A percentile compares a stretch with the other conserved stretches of the same genome.
Conservation (phyloP, 2,888 invertebrate genomes). For the Punctoribates punctum region DNA sequence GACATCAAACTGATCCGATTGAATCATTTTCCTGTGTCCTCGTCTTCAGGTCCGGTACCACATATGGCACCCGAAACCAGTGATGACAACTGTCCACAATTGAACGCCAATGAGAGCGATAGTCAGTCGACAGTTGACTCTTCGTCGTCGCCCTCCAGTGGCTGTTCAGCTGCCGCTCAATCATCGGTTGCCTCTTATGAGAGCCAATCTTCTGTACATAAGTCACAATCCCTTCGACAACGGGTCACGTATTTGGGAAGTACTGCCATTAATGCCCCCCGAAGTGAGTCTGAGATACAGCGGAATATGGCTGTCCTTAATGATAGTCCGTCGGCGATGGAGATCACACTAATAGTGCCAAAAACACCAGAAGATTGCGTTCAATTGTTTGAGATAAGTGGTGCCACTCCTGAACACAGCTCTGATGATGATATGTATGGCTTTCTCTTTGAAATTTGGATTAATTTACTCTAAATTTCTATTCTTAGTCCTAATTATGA, state of each 20-base stretch:
- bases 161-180: background rate
- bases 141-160: background rate
- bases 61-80: too few relatives aligned
- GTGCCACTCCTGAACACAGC: background rate
- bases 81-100: too few relatives aligned
- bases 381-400: slow-evolving; percentile 50
- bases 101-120: too few relatives aligned
- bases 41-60: too few relatives aligned
- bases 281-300: slow-evolving; percentile 87
- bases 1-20: too few relatives aligned
- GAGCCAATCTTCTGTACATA: background rate
- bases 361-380: slow-evolving; percentile 87
- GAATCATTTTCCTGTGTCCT: too few relatives aligned
- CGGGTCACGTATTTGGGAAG: slow-evolving; percentile 90
- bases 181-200: background rate
- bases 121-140: background rate
- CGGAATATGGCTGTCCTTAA: slow-evolving; percentile 88
- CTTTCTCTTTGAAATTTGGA: background rate
- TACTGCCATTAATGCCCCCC: slow-evolving; percentile 83
- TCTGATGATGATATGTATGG: background rate
- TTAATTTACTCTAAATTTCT: too few relatives aligned
- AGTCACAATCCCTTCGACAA: slow-evolving; percentile 63
- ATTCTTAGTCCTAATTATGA: background rate
- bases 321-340: slow-evolving; percentile 68
- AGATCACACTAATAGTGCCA: slow-evolving; percentile 87